Base-by-base conservation (phyloP, 2,888 invertebrate genomes). In the Perizoma flavofasciatum region DNA sequence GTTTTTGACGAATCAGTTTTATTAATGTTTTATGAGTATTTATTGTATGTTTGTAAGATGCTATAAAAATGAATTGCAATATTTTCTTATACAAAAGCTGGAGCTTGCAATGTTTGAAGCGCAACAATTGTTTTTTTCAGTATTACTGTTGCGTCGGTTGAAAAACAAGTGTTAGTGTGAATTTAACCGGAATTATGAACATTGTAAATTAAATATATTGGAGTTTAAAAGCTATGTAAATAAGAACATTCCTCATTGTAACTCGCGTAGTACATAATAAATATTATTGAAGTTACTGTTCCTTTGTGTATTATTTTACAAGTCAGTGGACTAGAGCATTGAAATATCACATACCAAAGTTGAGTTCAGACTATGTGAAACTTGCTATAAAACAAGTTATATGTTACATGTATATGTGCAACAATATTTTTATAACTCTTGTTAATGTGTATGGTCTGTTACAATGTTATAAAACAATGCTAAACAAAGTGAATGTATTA, bases 271-370 rank as follows among this genome's bases (percentile, higher is more conserved):
- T 92, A 90, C 88, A 91, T 91, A 91, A 91, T 91, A 89, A 88
- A 91, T 89, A 92, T 91, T 90, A 91, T 91, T 89, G 89, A 88
- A 92, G 90, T 92, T 91, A 91, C 90, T 91, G 91, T 91, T 92
- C 79, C 47, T 72, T 67, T 70, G 73, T 69, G 22, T 52, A 46
- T 86, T 77, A 63, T 68, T 67, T 55, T 46, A 33, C 11, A 10
- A 44, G 5, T n/a, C 43, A 9, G n/a, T 43, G 5, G 2, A 11
- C 22, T 44, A 22, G 44, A 44, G 22, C 22, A 22, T 22, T 22
- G 22, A 22, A 2, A 22, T 22, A 22, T 22, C 22, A 22, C 3
- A 22, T 22, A 22, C 3, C 22, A 22, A 22, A 22, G 22, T 1
- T 22, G 22, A 22, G 22, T 22, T 3, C 22, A 22, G 22, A 22